Evolutionary conservation across 2,797 vertebrate species (phyloP), one percentile per base, ranked within the genome.

Genomic region (Hemitrygon akajei): DNA sequence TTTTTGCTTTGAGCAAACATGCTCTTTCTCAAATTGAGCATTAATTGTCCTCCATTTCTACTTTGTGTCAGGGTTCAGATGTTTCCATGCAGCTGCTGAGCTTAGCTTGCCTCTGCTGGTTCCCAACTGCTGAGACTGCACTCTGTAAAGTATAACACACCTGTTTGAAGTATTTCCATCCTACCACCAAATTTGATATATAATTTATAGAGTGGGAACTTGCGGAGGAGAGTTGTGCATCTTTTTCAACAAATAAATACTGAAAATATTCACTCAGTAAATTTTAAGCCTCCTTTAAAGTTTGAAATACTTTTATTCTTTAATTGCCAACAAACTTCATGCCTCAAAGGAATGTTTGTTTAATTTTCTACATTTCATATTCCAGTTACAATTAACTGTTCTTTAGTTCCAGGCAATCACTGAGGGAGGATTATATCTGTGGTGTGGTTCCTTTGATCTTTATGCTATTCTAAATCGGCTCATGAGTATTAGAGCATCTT

Each of bases 371-470:
- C 60, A 89, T 22, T 89, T 66, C 82, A 89, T 34, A 22, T 69
- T 89, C 18, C 86, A 37, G 60, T 89, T 66, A 69, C 27, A 89
- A 69, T 66, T 69, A 66, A 56, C 40, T 75, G 40, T 30, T 34
- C 69, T 75, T 73, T 73, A 75, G 91, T 56, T 93, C 71, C 30
- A 27, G 11, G 91, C 47, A 27, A 76, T 93, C 71, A 56, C 58
- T 71, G 18, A 91, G 10, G 27, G 40, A 75, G 91, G 69, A 75
- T 92, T 56, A 47, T 25, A 11, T 3, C n/a, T 92, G 40, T 56
- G 25, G 69, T 93, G 40, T 27, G 37, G 22, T 75, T 56, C n/a
- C 91, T 91, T 91, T 91, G 89, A 91, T 91, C 69, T 93, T 40
- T 56, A 58, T 30, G 40, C 34, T 40, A 30, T 58, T 56, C 91